Evolutionary conservation across 2,113 vertebrate genomes (phyloP).

Genomic region (Ornithorhynchus anatinus): DNA sequence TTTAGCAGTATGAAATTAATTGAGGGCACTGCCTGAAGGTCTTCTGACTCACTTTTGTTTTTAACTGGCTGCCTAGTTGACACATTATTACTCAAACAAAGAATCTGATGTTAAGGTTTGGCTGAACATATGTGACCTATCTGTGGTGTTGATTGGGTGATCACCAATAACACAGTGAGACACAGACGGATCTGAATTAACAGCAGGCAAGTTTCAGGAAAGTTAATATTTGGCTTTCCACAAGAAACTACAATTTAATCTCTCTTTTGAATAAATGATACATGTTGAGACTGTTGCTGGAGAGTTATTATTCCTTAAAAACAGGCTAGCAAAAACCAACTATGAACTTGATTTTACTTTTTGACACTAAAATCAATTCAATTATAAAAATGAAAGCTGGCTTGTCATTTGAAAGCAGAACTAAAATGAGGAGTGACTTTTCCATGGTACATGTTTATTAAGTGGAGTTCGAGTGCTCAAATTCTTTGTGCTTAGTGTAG

Average conservation of each 20-base stretch:
- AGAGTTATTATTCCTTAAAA: conserved; percentile 17
- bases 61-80: conserved; percentile 13
- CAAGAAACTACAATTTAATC: not conserved
- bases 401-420: not conserved
- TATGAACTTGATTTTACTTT: not conserved
- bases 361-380: not conserved
- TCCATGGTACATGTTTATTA: not conserved
- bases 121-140: not conserved
- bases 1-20: conserved; percentile 31
- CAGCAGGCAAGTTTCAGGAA: not conserved
- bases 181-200: conserved; percentile 1
- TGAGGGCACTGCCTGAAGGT: not conserved
- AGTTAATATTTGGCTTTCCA: not conserved
- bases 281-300: no score
- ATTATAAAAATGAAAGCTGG: not conserved
- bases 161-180: not conserved
- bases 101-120: not conserved
- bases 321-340: not conserved
- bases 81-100: conserved; percentile 10
- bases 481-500: no score
- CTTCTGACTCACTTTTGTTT: conserved; percentile 14
- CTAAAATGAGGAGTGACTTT: not conserved
- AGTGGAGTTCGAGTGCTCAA: not conserved
- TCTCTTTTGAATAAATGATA: not conserved
- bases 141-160: not conserved